These are phyloP conservation scores for Herpailurus yagouaroundi DNA, from an alignment of 2,113 vertebrate species.

Conservation along the genomic window DNA sequence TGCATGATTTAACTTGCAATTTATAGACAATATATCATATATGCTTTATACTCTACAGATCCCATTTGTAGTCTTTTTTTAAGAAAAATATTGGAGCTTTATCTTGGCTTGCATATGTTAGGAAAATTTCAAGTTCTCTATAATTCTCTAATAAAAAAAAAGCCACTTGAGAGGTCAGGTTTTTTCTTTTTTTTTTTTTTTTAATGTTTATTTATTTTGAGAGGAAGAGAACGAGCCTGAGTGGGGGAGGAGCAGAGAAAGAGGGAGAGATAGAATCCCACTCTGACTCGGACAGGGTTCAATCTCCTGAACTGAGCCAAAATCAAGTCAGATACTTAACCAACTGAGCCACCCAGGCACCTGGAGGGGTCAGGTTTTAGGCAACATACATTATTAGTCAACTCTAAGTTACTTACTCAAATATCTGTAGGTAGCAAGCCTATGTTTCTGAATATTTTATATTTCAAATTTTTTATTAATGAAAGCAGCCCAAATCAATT, in stretches of 20 bases:
- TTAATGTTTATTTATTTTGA: no score
- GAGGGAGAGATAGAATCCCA: no score
- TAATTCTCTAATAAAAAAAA: conserved; percentile 15
- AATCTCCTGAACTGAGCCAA: no score
- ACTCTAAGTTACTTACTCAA: conserved; percentile 30
- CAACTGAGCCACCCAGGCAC: no score
- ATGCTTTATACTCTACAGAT: not conserved
- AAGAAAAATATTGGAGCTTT: not conserved
- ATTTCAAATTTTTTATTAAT: not conserved
- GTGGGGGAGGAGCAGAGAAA: no score
- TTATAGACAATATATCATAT: not conserved
- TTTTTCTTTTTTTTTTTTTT: no score
- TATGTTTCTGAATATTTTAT: conserved; percentile 4
- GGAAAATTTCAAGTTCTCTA: not conserved
- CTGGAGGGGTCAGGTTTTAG: not conserved
- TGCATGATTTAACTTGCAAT: not conserved
- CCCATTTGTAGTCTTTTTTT: not conserved
- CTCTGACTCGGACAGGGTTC: no score
- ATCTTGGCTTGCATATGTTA: conserved; percentile 3
- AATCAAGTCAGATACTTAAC: no score
- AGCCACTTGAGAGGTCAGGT: not conserved
- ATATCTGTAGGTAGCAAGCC: not conserved
- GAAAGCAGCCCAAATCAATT: not conserved
- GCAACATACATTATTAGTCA: not conserved
- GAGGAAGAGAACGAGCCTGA: no score